Evolutionary conservation across 2,888 invertebrate species (phyloP).

Genomic region (Parascotia fuliginaria): DNA sequence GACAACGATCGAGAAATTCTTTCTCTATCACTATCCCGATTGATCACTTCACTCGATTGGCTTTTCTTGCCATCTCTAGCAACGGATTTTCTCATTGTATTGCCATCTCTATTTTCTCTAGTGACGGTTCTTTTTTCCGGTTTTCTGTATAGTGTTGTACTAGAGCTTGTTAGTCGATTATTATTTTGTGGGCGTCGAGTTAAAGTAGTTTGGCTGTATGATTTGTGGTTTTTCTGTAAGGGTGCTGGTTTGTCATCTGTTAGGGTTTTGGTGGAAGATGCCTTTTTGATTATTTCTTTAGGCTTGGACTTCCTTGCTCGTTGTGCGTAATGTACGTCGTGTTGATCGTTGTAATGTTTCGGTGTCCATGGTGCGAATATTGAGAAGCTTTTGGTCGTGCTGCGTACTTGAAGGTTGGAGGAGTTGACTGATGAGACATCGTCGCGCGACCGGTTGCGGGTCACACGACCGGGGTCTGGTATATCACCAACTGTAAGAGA

Average conservation of each 20-base stretch:
- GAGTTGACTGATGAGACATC: slow-evolving; percentile 89
- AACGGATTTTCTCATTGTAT: slow-evolving; percentile 72
- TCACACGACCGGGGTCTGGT: slow-evolving; percentile 88
- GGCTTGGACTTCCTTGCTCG: slow-evolving; percentile 75
- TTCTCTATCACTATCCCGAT: slow-evolving; percentile 80
- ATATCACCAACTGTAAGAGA: slow-evolving; percentile 93
- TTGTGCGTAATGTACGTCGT: slow-evolving; percentile 93
- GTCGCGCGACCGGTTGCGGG: slow-evolving; percentile 89
- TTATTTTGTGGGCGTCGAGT: slow-evolving; percentile 65
- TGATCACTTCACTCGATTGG: slow-evolving; percentile 88
- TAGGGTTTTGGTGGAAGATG: slow-evolving; percentile 74
- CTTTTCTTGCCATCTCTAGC: slow-evolving; percentile 78
- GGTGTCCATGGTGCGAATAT: slow-evolving; percentile 95
- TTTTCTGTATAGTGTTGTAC: slow-evolving; percentile 73
- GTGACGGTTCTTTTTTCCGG: slow-evolving; percentile 68
- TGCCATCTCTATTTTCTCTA: slow-evolving; percentile 45
- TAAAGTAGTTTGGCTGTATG: slow-evolving; percentile 77
- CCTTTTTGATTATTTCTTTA: slow-evolving; percentile 72
- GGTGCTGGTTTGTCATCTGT: slow-evolving; percentile 62
- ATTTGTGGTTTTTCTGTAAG: slow-evolving; percentile 76
- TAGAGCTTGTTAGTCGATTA: slow-evolving; percentile 71
- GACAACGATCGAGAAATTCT: slow-evolving; percentile 88
- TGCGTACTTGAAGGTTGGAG: slow-evolving; percentile 88
- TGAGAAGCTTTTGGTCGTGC: slow-evolving; percentile 92
- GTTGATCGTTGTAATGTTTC: slow-evolving; percentile 89